These are phyloP conservation scores for Connochaetes taurinus DNA, from an alignment of 2,113 vertebrate genomes.

Conservation along the genomic window DNA sequence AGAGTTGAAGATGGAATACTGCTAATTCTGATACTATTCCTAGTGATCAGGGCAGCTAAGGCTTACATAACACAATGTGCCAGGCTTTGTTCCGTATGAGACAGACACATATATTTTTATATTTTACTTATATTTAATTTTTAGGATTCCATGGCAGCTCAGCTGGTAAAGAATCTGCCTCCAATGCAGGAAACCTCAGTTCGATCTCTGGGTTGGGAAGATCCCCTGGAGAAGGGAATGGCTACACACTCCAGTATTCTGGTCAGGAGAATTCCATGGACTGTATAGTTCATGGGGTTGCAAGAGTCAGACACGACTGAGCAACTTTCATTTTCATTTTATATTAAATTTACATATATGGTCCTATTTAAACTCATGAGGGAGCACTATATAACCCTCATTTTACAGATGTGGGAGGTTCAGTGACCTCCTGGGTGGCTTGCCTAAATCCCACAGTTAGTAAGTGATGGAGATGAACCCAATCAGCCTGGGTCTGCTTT, in stretches of 20 bases:
- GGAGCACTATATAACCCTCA: neutral
- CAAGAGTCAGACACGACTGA: neutral
- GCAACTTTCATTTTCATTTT: neutral
- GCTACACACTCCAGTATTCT: neutral
- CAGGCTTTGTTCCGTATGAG: neutral
- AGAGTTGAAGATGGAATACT: neutral
- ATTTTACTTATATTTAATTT: neutral
- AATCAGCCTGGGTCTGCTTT: neutral
- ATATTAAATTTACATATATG: no score
- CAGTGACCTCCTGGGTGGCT: neutral
- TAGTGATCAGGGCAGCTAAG: neutral
- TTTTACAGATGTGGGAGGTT: neutral
- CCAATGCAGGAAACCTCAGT: neutral
- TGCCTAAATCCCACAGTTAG: neutral
- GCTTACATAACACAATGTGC: neutral
- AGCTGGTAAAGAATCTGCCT: neutral
- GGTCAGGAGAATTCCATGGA: neutral
- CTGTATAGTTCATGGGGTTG: neutral
- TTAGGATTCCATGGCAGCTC: neutral
- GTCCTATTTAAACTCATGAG: neutral
- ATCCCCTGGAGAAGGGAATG: neutral
- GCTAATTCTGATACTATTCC: neutral
- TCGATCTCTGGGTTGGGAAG: neutral
- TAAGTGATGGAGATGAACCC: neutral
- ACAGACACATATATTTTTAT: neutral